phyloP scores from a whole-genome alignment of 2,113 vertebrate species.

The Microtus ochrogaster region DNA sequence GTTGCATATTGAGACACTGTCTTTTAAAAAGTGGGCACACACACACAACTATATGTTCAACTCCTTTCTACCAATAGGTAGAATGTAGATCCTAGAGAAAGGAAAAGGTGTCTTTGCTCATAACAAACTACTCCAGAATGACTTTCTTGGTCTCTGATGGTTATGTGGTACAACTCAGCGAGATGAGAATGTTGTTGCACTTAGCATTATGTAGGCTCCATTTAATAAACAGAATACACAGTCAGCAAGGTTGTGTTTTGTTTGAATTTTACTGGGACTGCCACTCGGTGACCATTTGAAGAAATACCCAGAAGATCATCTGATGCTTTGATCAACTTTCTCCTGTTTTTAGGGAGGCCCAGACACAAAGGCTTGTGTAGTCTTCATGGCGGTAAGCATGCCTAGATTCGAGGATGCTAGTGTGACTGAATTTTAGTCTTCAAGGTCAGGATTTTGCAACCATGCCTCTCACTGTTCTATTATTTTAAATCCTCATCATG shows the following conservation, averaged over 20 bases:
- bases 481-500: constrained; percentile 31
- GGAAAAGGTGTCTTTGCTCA: not conserved
- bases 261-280: constrained; percentile 87
- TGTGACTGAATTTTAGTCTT: not conserved
- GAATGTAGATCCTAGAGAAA: not conserved
- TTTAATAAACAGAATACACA: not conserved
- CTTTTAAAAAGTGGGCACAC: not conserved
- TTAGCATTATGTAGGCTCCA: not conserved
- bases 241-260: not conserved
- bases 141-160: not conserved
- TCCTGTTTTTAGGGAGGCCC: not conserved
- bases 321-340: not conserved
- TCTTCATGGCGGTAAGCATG: not conserved
- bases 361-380: constrained; percentile 25
- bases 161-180: not conserved
- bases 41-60: not conserved
- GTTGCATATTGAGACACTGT: not conserved
- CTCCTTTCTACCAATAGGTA: not conserved
- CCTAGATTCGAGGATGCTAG: not conserved
- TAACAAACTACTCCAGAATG: not conserved
- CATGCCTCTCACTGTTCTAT: not conserved
- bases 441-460: not conserved
- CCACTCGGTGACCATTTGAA: constrained; percentile 84
- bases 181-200: not conserved
- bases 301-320: constrained; percentile 65